Evolutionary conservation across 2,888 invertebrate species (phyloP), one percentile per base, ranked within the genome.

Genomic region (Trichogramma evanescens): DNA sequence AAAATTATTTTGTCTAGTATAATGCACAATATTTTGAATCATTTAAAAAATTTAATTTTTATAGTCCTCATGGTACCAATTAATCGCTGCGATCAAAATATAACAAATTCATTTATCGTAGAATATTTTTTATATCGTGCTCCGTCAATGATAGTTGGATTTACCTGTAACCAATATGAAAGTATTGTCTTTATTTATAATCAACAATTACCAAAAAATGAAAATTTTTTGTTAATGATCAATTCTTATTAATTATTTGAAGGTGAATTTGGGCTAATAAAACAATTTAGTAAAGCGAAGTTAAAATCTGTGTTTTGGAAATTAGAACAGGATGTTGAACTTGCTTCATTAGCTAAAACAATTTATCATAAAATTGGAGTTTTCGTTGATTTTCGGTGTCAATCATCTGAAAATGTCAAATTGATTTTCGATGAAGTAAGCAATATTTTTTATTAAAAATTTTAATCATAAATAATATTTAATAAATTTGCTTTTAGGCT

Each of bases 381-480:
- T 39, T 63, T 63, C n/a, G 57, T 63, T 43, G 63, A 63, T 55
- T 44, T 56, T 9, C 41, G 59, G 50, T 63, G 63, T 6, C 54
- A 57, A 49, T 41, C 45, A 26, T 42, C 54, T 8, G 52, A 57
- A 49, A 49, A 54, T 50, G 41, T 54, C 5, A 57, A 40, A 50
- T 49, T 39, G 10, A n/a, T 39, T 5, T 55, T 63, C 41, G 46
- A 55, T 13, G 46, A 63, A 48, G 63, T 63, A 54, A 41, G 55
- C 5, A 8, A 45, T 2, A 9, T 45, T 45, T 45, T 9, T 45
- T 45, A 50, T 51, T 7, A 26, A 50, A 51, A 51, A 10, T 6
- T 43, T 10, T 44, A 44, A 10, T 13, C 44, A 39, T 45, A 45
- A 48, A 13, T 13, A 48, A n/a, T 2, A 5, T 50, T 50, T 40